Evolutionary conservation across 2,888 invertebrate genomes (phyloP).

Genomic region (Parthenolecanium corni): DNA sequence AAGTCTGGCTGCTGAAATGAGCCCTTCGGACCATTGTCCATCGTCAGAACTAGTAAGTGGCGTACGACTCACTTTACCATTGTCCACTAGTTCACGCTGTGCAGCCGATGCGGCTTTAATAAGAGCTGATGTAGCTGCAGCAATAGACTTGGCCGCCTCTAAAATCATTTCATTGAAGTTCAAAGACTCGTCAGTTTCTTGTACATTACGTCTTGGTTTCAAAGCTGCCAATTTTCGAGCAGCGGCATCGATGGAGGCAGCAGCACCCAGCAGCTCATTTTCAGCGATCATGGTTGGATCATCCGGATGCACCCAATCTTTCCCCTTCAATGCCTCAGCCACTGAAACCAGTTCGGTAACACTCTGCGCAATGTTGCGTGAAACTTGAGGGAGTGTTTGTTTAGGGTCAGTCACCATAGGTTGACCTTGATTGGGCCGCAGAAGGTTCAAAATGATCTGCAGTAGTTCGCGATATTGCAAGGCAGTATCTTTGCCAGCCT

Average conservation of each 20-base stretch:
- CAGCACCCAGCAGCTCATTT: constrained; percentile 79
- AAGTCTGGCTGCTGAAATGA: constrained; percentile 86
- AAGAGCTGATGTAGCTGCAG: constrained; percentile 90
- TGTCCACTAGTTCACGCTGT: constrained; percentile 82
- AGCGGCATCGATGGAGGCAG: constrained; percentile 86
- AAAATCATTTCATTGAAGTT: constrained; percentile 99
- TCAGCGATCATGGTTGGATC: constrained; percentile 97
- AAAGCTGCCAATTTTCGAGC: constrained; percentile 91
- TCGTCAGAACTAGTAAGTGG: constrained; percentile 81
- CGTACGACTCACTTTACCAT: constrained; percentile 72
- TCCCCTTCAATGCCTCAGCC: constrained; percentile 81
- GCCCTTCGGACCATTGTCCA: constrained; percentile 95
- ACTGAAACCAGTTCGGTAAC: constrained; percentile 86
- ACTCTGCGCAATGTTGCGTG: constrained; percentile 78
- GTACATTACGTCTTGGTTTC: constrained; percentile 69
- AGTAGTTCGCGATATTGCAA: constrained; percentile 75
- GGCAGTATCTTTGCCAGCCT: constrained; percentile 75
- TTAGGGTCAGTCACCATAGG: constrained; percentile 53
- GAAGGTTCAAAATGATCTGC: constrained; percentile 56
- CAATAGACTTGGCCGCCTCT: constrained; percentile 94
- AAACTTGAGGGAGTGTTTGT: constrained; percentile 63
- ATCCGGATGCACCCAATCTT: constrained; percentile 48
- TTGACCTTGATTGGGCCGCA: constrained; percentile 47
- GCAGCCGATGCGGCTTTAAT: constrained; percentile 95
- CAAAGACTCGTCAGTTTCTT: constrained; percentile 82